These are phyloP conservation scores for Scylla paramamosain DNA, from an alignment of 1,140 invertebrate species.

Conservation along the genomic window DNA sequence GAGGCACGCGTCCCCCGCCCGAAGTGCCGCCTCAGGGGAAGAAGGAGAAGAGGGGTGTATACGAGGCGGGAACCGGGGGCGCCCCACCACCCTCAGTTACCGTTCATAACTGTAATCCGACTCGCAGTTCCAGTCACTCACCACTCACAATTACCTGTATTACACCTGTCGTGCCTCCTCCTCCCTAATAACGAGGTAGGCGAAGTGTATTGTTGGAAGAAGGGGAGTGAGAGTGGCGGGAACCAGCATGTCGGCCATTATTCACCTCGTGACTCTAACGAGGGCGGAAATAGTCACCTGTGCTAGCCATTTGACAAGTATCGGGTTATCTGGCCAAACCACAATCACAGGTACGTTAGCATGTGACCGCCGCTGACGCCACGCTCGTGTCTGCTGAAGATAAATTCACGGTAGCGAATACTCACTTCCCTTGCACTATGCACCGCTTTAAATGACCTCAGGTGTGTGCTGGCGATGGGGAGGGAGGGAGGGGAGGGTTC, in stretches of 20 bases:
- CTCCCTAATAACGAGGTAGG: slow-evolving; percentile 1
- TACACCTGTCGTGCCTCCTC: not conserved
- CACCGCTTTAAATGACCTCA: too few relatives aligned
- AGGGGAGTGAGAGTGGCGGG: not conserved
- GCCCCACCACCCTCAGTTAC: not conserved
- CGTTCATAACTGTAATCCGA: slow-evolving; percentile 14
- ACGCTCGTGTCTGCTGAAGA: not conserved
- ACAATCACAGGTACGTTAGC: not conserved
- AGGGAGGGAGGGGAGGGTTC: not conserved
- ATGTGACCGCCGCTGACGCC: not conserved
- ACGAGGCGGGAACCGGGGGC: not conserved
- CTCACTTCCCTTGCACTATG: not conserved
- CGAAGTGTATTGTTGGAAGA: not conserved
- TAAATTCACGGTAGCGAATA: not conserved
- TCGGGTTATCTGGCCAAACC: slow-evolving; percentile 8
- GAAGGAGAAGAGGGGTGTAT: not conserved
- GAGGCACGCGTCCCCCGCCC: not conserved
- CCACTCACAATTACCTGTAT: not conserved
- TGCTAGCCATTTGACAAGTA: not conserved
- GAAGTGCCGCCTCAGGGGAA: not conserved
- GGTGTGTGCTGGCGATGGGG: not conserved
- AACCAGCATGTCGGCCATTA: not conserved
- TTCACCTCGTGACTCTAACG: not conserved
- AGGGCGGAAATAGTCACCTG: slow-evolving; percentile 8
- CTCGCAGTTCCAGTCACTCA: slow-evolving; percentile 1